Conservation (phyloP, 1,140 invertebrate genomes). For the Spodoptera frugiperda region DNA sequence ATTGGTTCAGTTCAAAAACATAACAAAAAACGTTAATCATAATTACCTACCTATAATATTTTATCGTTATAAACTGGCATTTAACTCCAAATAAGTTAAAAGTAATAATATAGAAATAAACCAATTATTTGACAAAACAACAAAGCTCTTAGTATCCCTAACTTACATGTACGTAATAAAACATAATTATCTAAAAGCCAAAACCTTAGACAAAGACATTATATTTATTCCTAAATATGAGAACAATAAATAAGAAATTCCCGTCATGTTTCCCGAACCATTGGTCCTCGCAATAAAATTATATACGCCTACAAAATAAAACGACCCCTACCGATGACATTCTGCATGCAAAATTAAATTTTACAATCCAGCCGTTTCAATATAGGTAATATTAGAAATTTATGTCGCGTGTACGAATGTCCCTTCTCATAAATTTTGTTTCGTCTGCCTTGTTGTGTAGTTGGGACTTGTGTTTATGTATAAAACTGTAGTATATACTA, state of each 20-base stretch:
- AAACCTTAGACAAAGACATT: too few relatives aligned
- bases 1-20: too few relatives aligned
- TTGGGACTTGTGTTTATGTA: neutral
- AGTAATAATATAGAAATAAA: too few relatives aligned
- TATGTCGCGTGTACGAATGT: slow-evolving; percentile 82
- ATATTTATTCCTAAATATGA: slow-evolving; percentile 4
- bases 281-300: slow-evolving; percentile 85
- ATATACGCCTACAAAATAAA: slow-evolving; percentile 86
- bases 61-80: too few relatives aligned
- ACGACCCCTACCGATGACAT: slow-evolving; percentile 73
- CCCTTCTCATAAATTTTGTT: slow-evolving; percentile 72
- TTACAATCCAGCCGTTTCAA: slow-evolving; percentile 82
- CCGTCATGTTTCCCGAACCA: slow-evolving; percentile 80
- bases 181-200: too few relatives aligned
- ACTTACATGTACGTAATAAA: too few relatives aligned
- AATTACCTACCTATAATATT: too few relatives aligned
- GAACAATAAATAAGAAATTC: slow-evolving; percentile 68
- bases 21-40: too few relatives aligned
- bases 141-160: too few relatives aligned
- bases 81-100: too few relatives aligned
- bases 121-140: too few relatives aligned
- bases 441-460: neutral
- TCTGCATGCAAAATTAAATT: slow-evolving; percentile 86
- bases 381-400: slow-evolving; percentile 86
- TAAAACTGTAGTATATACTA: neutral